Base-by-base conservation (phyloP, 2,888 invertebrate species). In the Drosophila colorata region DNA sequence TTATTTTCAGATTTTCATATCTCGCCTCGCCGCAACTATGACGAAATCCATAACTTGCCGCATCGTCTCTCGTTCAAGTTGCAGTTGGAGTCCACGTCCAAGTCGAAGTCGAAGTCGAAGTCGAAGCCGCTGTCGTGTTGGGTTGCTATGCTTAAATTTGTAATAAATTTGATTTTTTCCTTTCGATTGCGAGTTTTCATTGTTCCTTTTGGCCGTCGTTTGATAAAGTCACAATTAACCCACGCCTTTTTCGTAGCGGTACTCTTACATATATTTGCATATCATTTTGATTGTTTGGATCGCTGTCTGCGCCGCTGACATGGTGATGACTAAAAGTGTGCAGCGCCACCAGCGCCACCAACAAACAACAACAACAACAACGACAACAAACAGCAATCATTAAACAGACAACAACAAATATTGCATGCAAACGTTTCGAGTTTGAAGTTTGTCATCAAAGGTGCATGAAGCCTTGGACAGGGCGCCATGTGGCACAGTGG, bases 231-330 rank as follows among this genome's bases (percentile, higher is more conserved):
- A 85, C 89, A 91, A 91, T 90, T 90, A 90, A 86, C 87, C 90
- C 91, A 91, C 90, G 90, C 90, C 90, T 90, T 91, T 78, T 88
- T 89, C 68, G 78, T 87, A 90, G 82, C 90, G 89, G 88, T 85
- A 87, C 81, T 86, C 84, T 88, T 84, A 89, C 87, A 89, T 87
- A 89, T 77, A 90, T 89, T 89, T 90, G 90, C 89, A 89, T 90
- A 89, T 83, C 77, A 89, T 87, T 90, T 90, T 89, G 88, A 87
- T 82, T 80, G 76, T 81, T 76, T 72, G 74, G 79, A 80, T 82
- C 65, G 69, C 59, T 69, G 75, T 74, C 75, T 78, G 58, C 9
- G 48, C 64, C 71, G 63, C 81, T 75, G 74, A 82, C 76, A 88
- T 78, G 86, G 82, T 74, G 88, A 88, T 88, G 89, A 79, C 89